phyloP scores from a whole-genome alignment of 1,140 invertebrate genomes.

The Meloidogyne floridensis region DNA sequence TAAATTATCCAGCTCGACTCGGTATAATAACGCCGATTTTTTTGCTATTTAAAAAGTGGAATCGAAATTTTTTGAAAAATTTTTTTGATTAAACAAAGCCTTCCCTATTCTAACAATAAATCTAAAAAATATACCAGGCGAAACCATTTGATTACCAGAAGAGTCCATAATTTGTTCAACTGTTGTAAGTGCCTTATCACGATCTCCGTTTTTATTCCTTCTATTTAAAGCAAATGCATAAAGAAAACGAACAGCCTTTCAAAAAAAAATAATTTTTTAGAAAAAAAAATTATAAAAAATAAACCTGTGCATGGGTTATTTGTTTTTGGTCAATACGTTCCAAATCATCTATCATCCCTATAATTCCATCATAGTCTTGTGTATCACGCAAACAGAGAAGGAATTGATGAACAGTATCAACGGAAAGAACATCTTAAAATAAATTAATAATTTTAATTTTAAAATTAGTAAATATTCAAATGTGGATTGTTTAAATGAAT shows the following conservation, averaged over 20 bases:
- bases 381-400: conserved; percentile 61
- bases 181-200: conserved; percentile 86
- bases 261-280: background rate
- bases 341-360: conserved; percentile 91
- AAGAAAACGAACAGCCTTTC: conserved; percentile 79
- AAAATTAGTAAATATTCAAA: background rate
- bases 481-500: too few species aligned
- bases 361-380: conserved; percentile 95
- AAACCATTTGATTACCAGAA: conserved; percentile 83
- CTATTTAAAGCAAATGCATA: conserved; percentile 97
- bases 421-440: conserved; percentile 80
- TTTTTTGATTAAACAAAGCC: too few species aligned
- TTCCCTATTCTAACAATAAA: too few species aligned
- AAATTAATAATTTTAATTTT: conserved; percentile 11
- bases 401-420: conserved; percentile 67
- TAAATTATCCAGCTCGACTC: too few species aligned
- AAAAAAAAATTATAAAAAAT: background rate
- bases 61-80: too few species aligned
- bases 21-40: too few species aligned
- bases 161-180: conserved; percentile 89
- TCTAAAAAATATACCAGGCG: conserved; percentile 67
- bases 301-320: conserved; percentile 78
- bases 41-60: too few species aligned
- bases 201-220: conserved; percentile 87
- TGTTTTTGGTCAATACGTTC: conserved; percentile 87